Percentiles rank a stretch among this genome's conserved stretches.
Conservation (phyloP, 1,140 invertebrate species). For the Drosophila chauvacae region DNA sequence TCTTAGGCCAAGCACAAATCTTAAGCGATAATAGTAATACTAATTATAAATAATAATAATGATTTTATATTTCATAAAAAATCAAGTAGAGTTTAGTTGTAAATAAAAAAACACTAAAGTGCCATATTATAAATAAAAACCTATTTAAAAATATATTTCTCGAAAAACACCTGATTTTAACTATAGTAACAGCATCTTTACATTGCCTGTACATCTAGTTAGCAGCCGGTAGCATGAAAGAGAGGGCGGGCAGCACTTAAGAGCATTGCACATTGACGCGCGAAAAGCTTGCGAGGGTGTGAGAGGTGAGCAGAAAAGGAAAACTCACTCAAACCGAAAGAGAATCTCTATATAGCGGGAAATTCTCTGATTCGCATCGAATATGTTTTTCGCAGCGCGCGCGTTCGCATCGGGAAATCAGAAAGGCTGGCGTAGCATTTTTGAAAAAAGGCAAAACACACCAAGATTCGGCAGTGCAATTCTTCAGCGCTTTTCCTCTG, state of each 20-base stretch:
- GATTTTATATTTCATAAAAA: background rate
- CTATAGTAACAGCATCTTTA: constrained; percentile 2
- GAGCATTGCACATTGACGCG: background rate
- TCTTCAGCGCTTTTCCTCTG: constrained; percentile 16
- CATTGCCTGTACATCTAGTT: background rate
- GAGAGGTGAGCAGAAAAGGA: constrained; percentile 8
- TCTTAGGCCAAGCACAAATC: background rate
- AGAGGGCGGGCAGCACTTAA: constrained; percentile 2
- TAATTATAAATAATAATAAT: background rate
- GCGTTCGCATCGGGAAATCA: constrained; percentile 38
- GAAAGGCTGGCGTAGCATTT: constrained; percentile 32
- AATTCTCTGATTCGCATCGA: constrained; percentile 29
- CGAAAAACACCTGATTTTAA: background rate
- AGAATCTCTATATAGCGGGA: constrained; percentile 37
- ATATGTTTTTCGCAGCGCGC: constrained; percentile 61
- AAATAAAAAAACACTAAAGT: too few relatives aligned
- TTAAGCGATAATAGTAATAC: background rate
- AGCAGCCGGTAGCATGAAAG: background rate
- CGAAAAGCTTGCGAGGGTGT: constrained; percentile 9
- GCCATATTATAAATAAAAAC: background rate
- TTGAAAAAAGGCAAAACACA: background rate
- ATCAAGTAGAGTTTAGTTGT: background rate
- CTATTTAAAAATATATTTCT: background rate
- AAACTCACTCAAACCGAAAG: constrained; percentile 33
- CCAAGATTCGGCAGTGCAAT: constrained; percentile 26